phyloP scores from a whole-genome alignment of 2,113 vertebrate species.

The Lates calcarifer region DNA sequence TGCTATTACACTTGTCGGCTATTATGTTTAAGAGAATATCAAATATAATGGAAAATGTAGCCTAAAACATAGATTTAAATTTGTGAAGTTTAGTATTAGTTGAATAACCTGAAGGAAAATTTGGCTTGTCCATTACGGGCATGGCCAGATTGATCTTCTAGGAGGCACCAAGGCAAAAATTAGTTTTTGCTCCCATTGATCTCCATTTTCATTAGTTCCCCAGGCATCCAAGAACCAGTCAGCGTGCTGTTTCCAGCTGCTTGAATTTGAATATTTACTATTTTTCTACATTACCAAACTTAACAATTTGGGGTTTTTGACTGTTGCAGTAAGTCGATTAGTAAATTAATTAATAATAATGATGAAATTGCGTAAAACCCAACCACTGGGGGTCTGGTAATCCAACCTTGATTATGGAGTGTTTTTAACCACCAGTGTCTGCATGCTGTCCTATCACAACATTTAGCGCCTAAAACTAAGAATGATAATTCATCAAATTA shows the following conservation, averaged over 20 bases:
- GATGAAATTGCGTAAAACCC: too few relatives aligned
- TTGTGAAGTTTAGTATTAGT: slow-evolving; percentile 28
- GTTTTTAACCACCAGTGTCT: not conserved
- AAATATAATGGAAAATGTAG: slow-evolving; percentile 54
- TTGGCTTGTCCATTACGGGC: not conserved
- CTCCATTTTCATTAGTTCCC: not conserved
- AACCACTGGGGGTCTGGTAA: not conserved
- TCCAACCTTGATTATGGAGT: not conserved
- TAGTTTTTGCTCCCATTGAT: not conserved
- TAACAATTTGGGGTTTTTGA: too few relatives aligned
- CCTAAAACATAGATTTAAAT: slow-evolving; percentile 36
- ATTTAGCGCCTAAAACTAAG: not conserved
- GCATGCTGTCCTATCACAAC: not conserved
- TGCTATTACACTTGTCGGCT: slow-evolving; percentile 58
- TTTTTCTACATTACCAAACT: too few relatives aligned
- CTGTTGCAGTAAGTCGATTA: not conserved
- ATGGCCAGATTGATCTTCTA: not conserved
- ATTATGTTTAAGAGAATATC: slow-evolving; percentile 47
- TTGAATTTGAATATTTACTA: too few relatives aligned
- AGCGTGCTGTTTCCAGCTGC: not conserved
- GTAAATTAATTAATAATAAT: too few relatives aligned
- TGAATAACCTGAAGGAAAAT: not conserved
- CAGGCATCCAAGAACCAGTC: not conserved
- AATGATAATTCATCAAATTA: not conserved
- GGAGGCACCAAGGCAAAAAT: not conserved